phyloP scores from a whole-genome alignment of 2,888 invertebrate genomes.

The Ichneumoninae sp. region DNA sequence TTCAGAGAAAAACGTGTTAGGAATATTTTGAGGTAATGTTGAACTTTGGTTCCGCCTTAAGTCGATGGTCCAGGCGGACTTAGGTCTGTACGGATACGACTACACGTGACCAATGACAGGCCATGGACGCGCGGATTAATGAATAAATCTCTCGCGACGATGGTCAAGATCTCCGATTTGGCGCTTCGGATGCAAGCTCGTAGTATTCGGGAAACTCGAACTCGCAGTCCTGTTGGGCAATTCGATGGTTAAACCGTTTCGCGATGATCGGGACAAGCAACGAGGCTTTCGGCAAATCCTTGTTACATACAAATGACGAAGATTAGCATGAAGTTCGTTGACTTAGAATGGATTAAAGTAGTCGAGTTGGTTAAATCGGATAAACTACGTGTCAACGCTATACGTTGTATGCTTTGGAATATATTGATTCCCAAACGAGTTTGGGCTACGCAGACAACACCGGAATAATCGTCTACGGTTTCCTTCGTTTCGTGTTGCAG shows the following conservation, averaged over 20 bases:
- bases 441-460: neutral
- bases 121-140: constrained; percentile 19
- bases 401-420: neutral
- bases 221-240: neutral
- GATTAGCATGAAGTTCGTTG: constrained; percentile 7
- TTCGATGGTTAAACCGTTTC: constrained; percentile 26
- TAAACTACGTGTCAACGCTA: neutral
- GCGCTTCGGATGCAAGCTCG: neutral
- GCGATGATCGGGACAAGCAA: neutral
- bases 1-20: too few relatives aligned
- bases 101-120: constrained; percentile 12
- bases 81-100: neutral
- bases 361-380: constrained; percentile 10
- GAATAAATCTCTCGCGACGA: constrained; percentile 31
- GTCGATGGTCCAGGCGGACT: neutral
- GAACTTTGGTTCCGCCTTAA: too few relatives aligned
- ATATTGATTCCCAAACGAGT: constrained; percentile 1
- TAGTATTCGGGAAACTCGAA: constrained; percentile 1
- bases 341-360: constrained; percentile 10
- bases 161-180: neutral
- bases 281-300: constrained; percentile 8
- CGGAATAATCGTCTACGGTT: constrained; percentile 16
- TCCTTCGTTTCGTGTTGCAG: constrained; percentile 84
- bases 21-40: too few relatives aligned
- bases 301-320: neutral